Conservation (phyloP, 2,113 vertebrate genomes). For the Paramormyrops kingsleyae region DNA sequence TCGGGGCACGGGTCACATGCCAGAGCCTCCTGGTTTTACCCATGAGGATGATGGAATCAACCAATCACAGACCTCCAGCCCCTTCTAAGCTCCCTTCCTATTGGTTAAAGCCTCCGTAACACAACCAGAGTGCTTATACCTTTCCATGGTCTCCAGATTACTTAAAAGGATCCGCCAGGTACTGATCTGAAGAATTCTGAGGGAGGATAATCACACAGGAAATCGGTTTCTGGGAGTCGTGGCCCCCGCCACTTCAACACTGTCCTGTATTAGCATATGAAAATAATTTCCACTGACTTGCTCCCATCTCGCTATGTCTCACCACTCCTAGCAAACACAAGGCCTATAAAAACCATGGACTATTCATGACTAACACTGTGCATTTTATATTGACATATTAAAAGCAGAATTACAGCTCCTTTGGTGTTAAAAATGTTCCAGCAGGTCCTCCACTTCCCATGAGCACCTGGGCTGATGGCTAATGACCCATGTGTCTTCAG, state of each 20-base stretch:
- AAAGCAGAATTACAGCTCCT: not conserved
- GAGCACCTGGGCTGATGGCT: not conserved
- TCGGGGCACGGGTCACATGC: not conserved
- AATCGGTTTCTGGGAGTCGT: not conserved
- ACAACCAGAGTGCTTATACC: not conserved
- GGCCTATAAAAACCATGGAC: not conserved
- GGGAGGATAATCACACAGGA: not conserved
- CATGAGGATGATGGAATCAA: not conserved
- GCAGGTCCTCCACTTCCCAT: not conserved
- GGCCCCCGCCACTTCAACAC: not conserved
- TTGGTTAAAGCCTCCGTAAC: not conserved
- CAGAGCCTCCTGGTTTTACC: not conserved
- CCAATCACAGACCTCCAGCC: not conserved
- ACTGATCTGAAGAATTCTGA: not conserved
- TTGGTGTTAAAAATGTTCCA: not conserved
- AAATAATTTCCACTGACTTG: not conserved
- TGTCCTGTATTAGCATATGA: not conserved
- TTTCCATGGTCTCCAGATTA: not conserved
- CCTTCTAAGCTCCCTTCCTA: not conserved
- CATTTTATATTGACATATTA: constrained; percentile 13
- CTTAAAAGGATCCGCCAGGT: not conserved
- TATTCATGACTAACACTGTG: not conserved
- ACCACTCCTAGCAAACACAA: not conserved
- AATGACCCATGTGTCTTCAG: not conserved
- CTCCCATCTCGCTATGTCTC: not conserved